phyloP scores from a whole-genome alignment of 2,888 invertebrate genomes.

The Hemaris fuciformis region DNA sequence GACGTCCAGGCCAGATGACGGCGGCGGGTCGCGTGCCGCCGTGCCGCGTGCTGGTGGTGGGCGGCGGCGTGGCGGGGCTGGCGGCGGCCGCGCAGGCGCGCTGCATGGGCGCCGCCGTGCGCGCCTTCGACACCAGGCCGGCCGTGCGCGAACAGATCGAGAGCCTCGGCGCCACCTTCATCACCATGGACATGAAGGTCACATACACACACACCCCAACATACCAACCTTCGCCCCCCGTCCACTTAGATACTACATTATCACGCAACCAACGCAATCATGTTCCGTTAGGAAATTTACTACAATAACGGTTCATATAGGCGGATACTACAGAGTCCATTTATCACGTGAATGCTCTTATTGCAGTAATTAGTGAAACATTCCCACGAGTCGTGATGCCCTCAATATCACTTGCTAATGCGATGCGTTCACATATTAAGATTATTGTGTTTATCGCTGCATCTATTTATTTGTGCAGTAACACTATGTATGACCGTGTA shows the following conservation, averaged over 20 bases:
- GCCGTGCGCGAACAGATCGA: slow-evolving; percentile 93
- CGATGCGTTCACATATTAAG: slow-evolving; percentile 13
- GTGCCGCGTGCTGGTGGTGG: slow-evolving; percentile 92
- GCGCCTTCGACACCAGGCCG: slow-evolving; percentile 93
- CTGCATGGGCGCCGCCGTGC: slow-evolving; percentile 94
- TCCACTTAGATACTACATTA: not conserved
- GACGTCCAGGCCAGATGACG: slow-evolving; percentile 89
- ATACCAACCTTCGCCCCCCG: not conserved
- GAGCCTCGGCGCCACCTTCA: slow-evolving; percentile 93
- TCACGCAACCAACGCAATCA: not conserved
- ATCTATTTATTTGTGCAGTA: not conserved
- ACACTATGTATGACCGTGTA: not conserved
- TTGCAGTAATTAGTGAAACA: not conserved
- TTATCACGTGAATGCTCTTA: not conserved
- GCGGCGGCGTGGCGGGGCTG: slow-evolving; percentile 94
- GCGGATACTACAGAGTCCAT: not conserved
- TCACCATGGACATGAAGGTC: slow-evolving; percentile 89
- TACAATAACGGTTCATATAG: not conserved
- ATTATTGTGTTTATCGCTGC: not conserved
- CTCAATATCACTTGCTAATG: not conserved
- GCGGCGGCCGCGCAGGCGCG: slow-evolving; percentile 92
- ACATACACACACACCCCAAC: not conserved
- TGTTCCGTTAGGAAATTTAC: not conserved
- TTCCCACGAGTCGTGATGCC: slow-evolving; percentile 5
- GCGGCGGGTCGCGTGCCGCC: slow-evolving; percentile 95